These are phyloP conservation scores for Neolamprologus modestus DNA, from an alignment of 2,113 vertebrate species.

Conservation along the genomic window DNA sequence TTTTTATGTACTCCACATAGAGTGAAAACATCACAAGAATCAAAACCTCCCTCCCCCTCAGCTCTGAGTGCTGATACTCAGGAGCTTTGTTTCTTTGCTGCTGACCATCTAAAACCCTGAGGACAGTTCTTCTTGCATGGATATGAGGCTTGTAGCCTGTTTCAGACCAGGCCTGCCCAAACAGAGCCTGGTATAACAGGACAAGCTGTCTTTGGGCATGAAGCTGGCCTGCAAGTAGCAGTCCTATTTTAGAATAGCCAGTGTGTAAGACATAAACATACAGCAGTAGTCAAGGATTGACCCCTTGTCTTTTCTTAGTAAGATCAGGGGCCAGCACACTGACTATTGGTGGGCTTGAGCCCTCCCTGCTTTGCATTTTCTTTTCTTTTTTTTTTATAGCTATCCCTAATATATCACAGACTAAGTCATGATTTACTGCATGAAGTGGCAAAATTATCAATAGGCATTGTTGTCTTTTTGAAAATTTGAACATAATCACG, in stretches of 20 bases:
- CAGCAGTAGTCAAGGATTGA: constrained; percentile 16
- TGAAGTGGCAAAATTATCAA: constrained; percentile 36
- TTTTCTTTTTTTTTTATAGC: neutral
- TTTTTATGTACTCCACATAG: constrained; percentile 32
- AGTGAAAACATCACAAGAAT: constrained; percentile 57
- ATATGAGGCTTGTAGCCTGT: neutral
- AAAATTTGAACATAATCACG: neutral
- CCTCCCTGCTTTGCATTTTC: neutral
- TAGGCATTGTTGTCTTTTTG: constrained; percentile 11
- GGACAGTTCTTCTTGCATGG: constrained; percentile 4
- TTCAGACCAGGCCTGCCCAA: constrained; percentile 7
- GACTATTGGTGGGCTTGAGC: neutral
- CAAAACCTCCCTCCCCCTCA: constrained; percentile 1
- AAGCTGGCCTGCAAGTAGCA: neutral
- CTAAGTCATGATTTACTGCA: constrained; percentile 32
- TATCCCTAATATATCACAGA: neutral
- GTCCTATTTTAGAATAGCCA: constrained; percentile 44
- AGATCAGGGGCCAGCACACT: neutral
- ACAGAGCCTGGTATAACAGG: constrained; percentile 3
- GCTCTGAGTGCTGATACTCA: neutral
- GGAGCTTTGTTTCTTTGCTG: neutral
- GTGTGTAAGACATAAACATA: constrained; percentile 45
- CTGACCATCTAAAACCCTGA: constrained; percentile 33
- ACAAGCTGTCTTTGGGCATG: constrained; percentile 22
- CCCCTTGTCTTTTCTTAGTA: constrained; percentile 13